Conservation (phyloP, 2,888 invertebrate genomes). For the Plemyria rubiginata region DNA sequence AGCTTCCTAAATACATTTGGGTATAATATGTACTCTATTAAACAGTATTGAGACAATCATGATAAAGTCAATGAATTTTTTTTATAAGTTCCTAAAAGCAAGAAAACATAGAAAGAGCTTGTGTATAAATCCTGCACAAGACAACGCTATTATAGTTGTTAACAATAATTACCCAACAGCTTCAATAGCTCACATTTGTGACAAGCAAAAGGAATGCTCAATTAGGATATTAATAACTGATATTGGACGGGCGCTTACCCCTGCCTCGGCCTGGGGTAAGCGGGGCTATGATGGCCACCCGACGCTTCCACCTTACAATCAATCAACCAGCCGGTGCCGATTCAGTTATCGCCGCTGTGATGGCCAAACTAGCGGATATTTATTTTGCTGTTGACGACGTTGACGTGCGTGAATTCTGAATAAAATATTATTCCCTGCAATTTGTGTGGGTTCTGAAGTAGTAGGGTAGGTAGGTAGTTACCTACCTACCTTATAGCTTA, state of each 20-base stretch:
- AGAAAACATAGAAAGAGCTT: too few relatives aligned
- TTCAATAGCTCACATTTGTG: conserved; percentile 28
- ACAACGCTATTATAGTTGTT: too few relatives aligned
- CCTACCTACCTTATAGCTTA: too few relatives aligned
- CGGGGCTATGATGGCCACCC: conserved; percentile 42
- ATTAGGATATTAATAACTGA: conserved; percentile 45
- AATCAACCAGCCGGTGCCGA: conserved; percentile 49
- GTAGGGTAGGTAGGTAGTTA: too few relatives aligned
- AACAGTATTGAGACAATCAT: too few relatives aligned
- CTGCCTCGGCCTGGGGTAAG: conserved; percentile 34
- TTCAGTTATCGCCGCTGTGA: conserved; percentile 45
- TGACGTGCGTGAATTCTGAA: conserved; percentile 3
- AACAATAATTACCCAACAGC: background rate
- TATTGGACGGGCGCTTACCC: conserved; percentile 33
- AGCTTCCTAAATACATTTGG: background rate
- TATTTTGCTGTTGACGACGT: conserved; percentile 18
- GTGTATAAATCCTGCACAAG: too few relatives aligned
- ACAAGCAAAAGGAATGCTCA: conserved; percentile 40
- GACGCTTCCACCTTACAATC: conserved; percentile 45
- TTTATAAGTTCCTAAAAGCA: too few relatives aligned
- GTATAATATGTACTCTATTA: too few relatives aligned
- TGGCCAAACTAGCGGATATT: conserved; percentile 31
- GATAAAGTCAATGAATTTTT: too few relatives aligned
- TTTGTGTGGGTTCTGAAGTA: background rate
- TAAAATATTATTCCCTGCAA: background rate